Conservation (phyloP, 2,797 vertebrate genomes). For the Smutsia gigantea region DNA sequence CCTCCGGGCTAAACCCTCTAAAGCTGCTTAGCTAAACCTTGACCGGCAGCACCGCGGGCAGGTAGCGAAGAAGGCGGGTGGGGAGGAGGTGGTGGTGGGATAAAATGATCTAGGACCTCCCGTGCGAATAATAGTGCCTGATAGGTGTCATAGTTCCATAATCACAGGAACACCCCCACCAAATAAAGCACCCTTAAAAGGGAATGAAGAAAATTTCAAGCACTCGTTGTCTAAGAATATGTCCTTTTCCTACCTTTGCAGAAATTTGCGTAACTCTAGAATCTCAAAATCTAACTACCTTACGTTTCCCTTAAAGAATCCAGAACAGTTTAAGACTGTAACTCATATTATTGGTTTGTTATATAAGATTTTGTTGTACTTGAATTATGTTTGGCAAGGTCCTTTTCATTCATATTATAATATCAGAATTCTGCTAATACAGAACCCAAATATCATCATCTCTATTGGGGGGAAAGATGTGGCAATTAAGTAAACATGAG, state of each 20-base stretch:
- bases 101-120: neutral
- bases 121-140: neutral
- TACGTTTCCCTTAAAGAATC: conserved; percentile 8
- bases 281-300: neutral
- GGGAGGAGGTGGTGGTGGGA: neutral
- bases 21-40: neutral
- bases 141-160: neutral
- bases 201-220: neutral
- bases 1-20: neutral
- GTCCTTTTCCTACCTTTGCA: neutral
- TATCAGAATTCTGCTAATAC: neutral
- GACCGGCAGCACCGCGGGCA: neutral
- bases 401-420: neutral
- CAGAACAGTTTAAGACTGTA: neutral
- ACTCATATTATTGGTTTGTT: neutral
- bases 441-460: neutral
- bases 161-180: neutral
- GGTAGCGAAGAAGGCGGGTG: neutral
- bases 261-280: conserved; percentile 20
- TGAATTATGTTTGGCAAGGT: neutral
- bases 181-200: neutral
- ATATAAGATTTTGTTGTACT: conserved; percentile 15
- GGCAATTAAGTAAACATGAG: neutral
- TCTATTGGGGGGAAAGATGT: neutral
- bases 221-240: neutral